Evolutionary conservation across 1,140 invertebrate species (phyloP).

Genomic region (Yoshiicerus persimilis): DNA sequence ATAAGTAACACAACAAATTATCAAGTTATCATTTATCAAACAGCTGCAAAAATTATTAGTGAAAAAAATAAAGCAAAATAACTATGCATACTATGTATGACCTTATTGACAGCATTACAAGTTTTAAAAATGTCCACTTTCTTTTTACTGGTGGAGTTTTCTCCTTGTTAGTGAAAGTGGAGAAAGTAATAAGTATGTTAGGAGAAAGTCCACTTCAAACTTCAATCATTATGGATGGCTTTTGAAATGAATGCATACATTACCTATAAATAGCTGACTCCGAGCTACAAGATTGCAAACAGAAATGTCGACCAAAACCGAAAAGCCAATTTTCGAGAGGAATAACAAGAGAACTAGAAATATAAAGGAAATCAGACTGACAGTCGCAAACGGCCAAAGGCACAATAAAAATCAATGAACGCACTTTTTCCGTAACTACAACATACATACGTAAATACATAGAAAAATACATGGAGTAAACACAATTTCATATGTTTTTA

Average conservation of each 20-base stretch:
- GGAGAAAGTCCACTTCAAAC: not conserved
- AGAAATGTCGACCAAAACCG: slow-evolving; percentile 21
- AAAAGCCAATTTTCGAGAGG: slow-evolving; percentile 16
- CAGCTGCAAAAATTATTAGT: not conserved
- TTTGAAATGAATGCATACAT: not conserved
- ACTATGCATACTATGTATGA: not conserved
- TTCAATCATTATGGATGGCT: not conserved
- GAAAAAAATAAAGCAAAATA: not conserved
- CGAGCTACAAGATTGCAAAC: not conserved
- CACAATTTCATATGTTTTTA: not conserved
- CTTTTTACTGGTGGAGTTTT: not conserved
- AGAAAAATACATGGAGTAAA: not conserved
- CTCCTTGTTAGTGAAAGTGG: not conserved
- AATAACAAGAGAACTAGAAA: slow-evolving; percentile 20
- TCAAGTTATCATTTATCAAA: not conserved
- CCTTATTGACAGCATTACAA: too few relatives aligned
- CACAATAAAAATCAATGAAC: not conserved
- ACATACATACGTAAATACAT: not conserved
- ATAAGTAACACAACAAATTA: not conserved
- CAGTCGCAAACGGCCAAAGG: not conserved
- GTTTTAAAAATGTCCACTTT: not conserved
- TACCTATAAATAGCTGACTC: not conserved
- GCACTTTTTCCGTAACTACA: not conserved
- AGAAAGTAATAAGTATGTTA: not conserved
- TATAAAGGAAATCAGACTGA: slow-evolving; percentile 17